Base-by-base conservation (phyloP, 2,888 invertebrate species). In the Spisula solida region DNA sequence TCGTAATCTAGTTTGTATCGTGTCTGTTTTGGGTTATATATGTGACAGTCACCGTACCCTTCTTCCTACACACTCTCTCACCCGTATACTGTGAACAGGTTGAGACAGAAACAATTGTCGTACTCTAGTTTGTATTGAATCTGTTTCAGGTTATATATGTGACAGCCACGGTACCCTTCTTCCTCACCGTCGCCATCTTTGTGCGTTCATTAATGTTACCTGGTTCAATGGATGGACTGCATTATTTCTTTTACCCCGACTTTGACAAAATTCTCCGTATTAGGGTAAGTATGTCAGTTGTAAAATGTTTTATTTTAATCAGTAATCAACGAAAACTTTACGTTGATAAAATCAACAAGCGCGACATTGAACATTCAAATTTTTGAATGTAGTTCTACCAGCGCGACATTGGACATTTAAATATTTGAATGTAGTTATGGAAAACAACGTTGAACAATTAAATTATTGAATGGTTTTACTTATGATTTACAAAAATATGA, bases 141-240 rank as follows among this genome's bases (percentile, higher is more conserved):
- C 10, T 56, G 16, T 79, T 85, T 14, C 80, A 85, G 85, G 85
- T 80, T 18, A 85, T 85, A 12, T 85, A 85, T 85, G 85, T 85
- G 34, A 85, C 85, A 20, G 60, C 80, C 1, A 80, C 78, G 1
- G 56, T 85, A 2, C 85, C 85, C 0, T 75, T 85, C 31, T 47
- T 80, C 18, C 20, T 85, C 5, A 80, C 85, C 0, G 79, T 85
- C 31, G 79, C 79, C n/a, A 80, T 85, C 0, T 85, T 85, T 55
- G 79, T 85, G 18, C 55, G 80, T 31, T 85, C 85, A 25, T 31
- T 85, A 34, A 80, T 80, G 80, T 47, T 80, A 47, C 85, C 85
- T 12, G 85, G 85, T 0, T 79, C 85, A 1, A 51, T 34, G 6
- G 85, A 85, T 20, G 85, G 85, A 34, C 20, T 85, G n/a, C 56